These are phyloP conservation scores for Hybognathus amarus DNA, from an alignment of 2,797 vertebrate genomes.

Conservation along the genomic window DNA sequence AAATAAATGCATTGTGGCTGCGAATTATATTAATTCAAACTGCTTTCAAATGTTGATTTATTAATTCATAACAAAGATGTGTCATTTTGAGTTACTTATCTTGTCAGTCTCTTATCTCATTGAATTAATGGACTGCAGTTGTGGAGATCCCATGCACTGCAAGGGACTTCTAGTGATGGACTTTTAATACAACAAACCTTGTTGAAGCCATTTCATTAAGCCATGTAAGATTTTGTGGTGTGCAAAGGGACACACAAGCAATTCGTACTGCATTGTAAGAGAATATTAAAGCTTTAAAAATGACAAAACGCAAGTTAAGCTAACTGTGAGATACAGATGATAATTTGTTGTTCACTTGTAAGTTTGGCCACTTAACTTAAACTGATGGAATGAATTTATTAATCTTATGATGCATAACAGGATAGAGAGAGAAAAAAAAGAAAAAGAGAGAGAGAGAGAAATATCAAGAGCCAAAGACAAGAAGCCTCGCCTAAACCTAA, in stretches of 20 bases:
- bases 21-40: too few species aligned
- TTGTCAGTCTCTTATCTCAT: not conserved
- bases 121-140: not conserved
- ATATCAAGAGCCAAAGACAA: conserved; percentile 21
- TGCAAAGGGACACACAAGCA: not conserved
- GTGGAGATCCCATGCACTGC: not conserved
- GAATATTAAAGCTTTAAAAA: not conserved
- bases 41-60: not conserved
- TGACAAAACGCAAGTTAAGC: not conserved
- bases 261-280: not conserved
- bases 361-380: not conserved
- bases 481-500: conserved; percentile 40
- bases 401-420: not conserved
- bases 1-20: not conserved
- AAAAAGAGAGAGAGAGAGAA: not conserved
- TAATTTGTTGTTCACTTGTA: not conserved
- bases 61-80: not conserved
- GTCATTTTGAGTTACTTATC: not conserved
- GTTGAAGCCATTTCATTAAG: not conserved
- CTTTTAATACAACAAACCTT: not conserved
- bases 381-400: not conserved
- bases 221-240: not conserved
- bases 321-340: not conserved
- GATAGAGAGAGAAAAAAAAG: not conserved
- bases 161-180: not conserved